Evolutionary conservation across 53 echinoderm and acorn worm genomes (phyloP), one percentile per base, ranked within the genome.

Genomic region (Patiria pectinifera): DNA sequence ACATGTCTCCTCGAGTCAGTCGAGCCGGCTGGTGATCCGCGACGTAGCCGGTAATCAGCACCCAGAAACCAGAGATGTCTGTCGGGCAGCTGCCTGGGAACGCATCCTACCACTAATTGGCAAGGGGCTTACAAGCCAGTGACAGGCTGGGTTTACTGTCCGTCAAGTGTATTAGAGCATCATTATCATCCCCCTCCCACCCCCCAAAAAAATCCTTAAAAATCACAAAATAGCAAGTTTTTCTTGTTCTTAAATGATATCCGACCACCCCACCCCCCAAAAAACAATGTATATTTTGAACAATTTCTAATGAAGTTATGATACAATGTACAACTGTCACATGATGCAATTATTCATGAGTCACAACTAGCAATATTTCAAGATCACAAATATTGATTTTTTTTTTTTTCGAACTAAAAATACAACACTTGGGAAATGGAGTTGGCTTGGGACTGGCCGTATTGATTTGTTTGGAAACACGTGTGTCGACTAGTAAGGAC

Each of bases 371-470:
- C n/a, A 15, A 53, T 82, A 58, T 82, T 82, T 82, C 82, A 82
- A 82, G 47, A 59, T 22, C 26, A n/a, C 82, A 82, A 82, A 82
- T 82, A 82, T 82, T 82, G 82, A 82, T 82, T 82, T 53, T 59
- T 82, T 59, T 44, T n/a, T 45, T 15, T 15, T 45, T 15, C 0
- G 1, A 59, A 82, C 15, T 49, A 48, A 82, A 48, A 82, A 82
- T 49, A 82, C 49, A 46, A 58, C 22, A 82, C 82, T 82, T 82
- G 82, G 0, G 23, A 53, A 59, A 24, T 53, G 11, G 44, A 59
- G n/a, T 82, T 82, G 24, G 82, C 82, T 22, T 82, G 24, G 82
- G 66, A 46, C 19, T 11, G 21, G 21, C 22, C 2, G 22, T 59
- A 82, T 82, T 59, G 82, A 82, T 82, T 80, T 45, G 24, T 82